phyloP scores from a whole-genome alignment of 2,113 vertebrate species.

The Atlantisia rogersi region DNA sequence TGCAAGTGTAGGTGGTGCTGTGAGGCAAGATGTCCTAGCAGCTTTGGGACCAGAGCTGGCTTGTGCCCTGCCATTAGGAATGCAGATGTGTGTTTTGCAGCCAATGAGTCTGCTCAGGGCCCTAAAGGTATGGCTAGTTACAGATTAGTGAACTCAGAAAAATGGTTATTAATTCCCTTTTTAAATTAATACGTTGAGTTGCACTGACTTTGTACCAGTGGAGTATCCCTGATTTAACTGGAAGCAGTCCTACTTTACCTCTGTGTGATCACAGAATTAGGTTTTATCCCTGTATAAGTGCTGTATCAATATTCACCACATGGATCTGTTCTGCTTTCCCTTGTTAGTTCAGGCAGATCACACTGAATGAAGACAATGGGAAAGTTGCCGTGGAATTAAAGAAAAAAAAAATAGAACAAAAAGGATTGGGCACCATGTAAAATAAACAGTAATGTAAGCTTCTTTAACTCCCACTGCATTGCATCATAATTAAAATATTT shows the following conservation, averaged over 20 bases:
- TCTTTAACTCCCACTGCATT: conserved; percentile 8
- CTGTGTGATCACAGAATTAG: not conserved
- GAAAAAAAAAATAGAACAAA: not conserved
- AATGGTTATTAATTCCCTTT: not conserved
- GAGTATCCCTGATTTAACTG: not conserved
- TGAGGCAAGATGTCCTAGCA: not conserved
- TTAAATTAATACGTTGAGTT: not conserved
- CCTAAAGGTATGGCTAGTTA: not conserved
- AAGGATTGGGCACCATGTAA: not conserved
- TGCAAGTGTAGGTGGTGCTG: not conserved
- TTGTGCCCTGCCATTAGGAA: not conserved
- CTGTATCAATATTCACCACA: not conserved
- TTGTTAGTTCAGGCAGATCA: not conserved
- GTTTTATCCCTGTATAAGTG: not conserved
- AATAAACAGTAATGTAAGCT: conserved; percentile 21
- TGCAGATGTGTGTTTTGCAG: not conserved
- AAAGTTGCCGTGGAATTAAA: not conserved
- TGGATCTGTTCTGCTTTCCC: not conserved
- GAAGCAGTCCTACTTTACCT: not conserved
- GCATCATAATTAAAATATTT: conserved; percentile 54
- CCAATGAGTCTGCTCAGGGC: not conserved
- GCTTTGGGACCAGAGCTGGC: not conserved
- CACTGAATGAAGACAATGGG: not conserved
- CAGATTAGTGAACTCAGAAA: not conserved
- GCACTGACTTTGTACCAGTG: not conserved